phyloP scores from a whole-genome alignment of 2,888 invertebrate genomes.

The Eristalinus sepulchralis region DNA sequence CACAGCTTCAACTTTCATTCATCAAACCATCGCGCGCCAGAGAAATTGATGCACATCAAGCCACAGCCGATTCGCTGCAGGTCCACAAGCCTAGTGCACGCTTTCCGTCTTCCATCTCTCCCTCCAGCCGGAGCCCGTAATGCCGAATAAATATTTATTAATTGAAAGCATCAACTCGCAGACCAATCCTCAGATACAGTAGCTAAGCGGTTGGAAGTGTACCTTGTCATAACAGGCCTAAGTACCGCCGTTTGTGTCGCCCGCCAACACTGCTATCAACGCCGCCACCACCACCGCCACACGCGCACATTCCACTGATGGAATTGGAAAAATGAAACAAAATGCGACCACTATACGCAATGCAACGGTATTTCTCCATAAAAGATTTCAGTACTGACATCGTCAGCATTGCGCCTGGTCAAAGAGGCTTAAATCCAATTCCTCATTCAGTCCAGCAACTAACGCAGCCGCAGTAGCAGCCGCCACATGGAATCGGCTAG shows the following conservation, averaged over 20 bases:
- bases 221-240: constrained; percentile 2
- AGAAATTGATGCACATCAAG: constrained; percentile 43
- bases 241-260: neutral
- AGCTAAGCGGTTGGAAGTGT: constrained; percentile 26
- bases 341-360: constrained; percentile 45
- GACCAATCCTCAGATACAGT: neutral
- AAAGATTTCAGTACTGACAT: constrained; percentile 26
- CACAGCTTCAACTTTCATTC: constrained; percentile 56
- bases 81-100: constrained; percentile 17
- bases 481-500: constrained; percentile 31
- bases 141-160: constrained; percentile 66
- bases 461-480: neutral
- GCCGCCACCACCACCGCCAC: constrained; percentile 29
- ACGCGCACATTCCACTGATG: constrained; percentile 43
- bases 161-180: constrained; percentile 56
- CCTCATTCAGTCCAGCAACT: constrained; percentile 27
- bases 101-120: neutral
- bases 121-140: constrained; percentile 34
- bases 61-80: constrained; percentile 12
- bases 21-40: constrained; percentile 45
- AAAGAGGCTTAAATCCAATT: constrained; percentile 30
- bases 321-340: constrained; percentile 22
- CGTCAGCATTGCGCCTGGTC: constrained; percentile 16
- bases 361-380: constrained; percentile 55
- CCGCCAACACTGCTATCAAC: constrained; percentile 10